Base-by-base conservation (phyloP, 2,888 invertebrate species). In the Oxytorus armatus region DNA sequence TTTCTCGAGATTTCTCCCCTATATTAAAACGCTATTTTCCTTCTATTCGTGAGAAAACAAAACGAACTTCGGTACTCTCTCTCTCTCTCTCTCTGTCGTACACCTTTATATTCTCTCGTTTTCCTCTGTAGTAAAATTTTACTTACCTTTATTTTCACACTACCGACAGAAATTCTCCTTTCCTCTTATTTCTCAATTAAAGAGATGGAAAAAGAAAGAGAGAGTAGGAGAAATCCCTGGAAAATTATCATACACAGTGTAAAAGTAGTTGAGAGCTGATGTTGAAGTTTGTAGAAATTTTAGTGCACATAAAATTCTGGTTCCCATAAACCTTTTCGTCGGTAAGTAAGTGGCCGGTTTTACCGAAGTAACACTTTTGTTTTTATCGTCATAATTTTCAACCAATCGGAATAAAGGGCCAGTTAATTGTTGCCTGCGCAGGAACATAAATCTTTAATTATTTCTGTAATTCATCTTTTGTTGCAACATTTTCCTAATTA, bases 1-100 rank as follows among this genome's bases (percentile, higher is more conserved):
- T n/a, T n/a, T 66, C 59, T 68, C 14, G 25, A 39, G 29, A 18
- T 79, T 75, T 44, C 49, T 57, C 2, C 33, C 23, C 29, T 44
- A n/a, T 53, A 42, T 53, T 53, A 68, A n/a, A n/a, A 53, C 53
- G 18, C 14, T 23, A 14, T 42, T 53, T 7, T 57, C 33, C 23
- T 23, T 53, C n/a, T 44, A 14, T 42, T 25, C 42, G 11, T 18
- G 4, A 69, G 44, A 69, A 57, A 57, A 69, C 53, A 53, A 44
- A 44, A 57, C 21, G 14, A 3, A n/a, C 18, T 18, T 55, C 25
- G 14, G 14, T 8, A 5, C 39, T 1, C 8, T 14, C 8, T 39
- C 23, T 3, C 10, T 68, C n/a, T 3, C 39, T 1, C 8, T 8
- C 7, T 23, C 42, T 44, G 23, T 42, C 21, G 4, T 44, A 8